Percentiles rank a stretch among this genome's conserved stretches.
phyloP scores from a whole-genome alignment of 2,797 vertebrate genomes.

The Acrossocheilus fasciatus region DNA sequence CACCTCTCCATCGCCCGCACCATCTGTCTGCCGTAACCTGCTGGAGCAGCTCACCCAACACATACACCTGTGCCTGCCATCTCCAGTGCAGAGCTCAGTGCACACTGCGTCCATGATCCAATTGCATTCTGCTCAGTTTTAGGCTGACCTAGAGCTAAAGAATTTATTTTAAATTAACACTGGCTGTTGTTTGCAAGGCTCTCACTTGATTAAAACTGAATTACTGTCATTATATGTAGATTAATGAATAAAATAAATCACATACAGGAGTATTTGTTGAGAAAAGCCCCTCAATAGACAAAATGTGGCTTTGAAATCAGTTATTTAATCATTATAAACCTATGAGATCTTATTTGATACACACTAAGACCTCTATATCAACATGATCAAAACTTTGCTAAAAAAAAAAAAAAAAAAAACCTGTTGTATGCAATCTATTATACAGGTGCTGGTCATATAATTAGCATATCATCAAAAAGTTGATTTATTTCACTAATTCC shows the following conservation, averaged over 20 bases:
- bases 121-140: background rate
- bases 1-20: slow-evolving; percentile 70
- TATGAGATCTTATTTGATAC: background rate
- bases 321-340: background rate
- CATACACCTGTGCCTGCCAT: slow-evolving; percentile 81
- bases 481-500: too few relatives aligned
- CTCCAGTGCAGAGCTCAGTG: slow-evolving; percentile 73
- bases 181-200: background rate
- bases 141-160: background rate
- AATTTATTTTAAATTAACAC: background rate
- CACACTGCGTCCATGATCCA: background rate
- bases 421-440: background rate
- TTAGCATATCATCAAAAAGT: too few relatives aligned
- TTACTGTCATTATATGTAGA: background rate
- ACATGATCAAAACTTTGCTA: background rate
- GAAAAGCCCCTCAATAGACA: background rate
- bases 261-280: background rate
- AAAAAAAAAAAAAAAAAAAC: background rate
- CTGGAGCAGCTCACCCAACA: slow-evolving; percentile 75
- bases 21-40: slow-evolving; percentile 83
- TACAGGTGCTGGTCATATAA: too few relatives aligned
- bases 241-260: background rate
- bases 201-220: background rate
- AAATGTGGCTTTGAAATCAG: background rate
- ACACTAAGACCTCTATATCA: background rate